Percentiles rank a stretch among this genome's conserved stretches.
Evolutionary conservation across 2,888 invertebrate genomes (phyloP).

Genomic region (Petrolisthes cinctipes): DNA sequence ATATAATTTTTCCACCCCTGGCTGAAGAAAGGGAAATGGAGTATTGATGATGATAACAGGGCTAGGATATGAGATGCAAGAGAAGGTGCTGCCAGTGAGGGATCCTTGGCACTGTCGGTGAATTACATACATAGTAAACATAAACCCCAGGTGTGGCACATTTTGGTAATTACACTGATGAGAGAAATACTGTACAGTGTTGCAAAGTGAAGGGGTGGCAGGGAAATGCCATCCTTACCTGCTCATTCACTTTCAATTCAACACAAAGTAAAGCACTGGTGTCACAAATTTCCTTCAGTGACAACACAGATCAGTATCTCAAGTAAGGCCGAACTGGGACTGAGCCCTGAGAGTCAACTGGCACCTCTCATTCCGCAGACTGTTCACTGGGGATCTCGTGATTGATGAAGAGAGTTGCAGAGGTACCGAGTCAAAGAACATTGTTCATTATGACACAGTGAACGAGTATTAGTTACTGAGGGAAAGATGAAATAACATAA

Average conservation of each 20-base stretch:
- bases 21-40: no score
- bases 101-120: slow-evolving; percentile 26
- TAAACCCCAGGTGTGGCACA: slow-evolving; percentile 30
- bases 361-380: neutral
- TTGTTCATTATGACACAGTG: neutral
- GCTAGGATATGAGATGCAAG: neutral
- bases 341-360: neutral
- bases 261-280: neutral
- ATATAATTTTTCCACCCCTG: neutral
- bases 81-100: slow-evolving; percentile 12
- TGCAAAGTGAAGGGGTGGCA: neutral
- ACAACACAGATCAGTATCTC: neutral
- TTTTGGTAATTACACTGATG: neutral
- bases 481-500: slow-evolving; percentile 11
- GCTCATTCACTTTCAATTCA: slow-evolving; percentile 8
- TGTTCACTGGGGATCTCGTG: neutral
- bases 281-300: neutral
- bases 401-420: neutral
- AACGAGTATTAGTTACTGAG: slow-evolving; percentile 12
- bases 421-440: neutral
- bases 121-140: neutral
- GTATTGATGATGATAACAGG: neutral
- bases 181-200: neutral
- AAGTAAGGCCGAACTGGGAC: no score
- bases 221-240: neutral